Evolutionary conservation across 2,888 invertebrate species (phyloP).

Genomic region (Melanophora roralis): DNA sequence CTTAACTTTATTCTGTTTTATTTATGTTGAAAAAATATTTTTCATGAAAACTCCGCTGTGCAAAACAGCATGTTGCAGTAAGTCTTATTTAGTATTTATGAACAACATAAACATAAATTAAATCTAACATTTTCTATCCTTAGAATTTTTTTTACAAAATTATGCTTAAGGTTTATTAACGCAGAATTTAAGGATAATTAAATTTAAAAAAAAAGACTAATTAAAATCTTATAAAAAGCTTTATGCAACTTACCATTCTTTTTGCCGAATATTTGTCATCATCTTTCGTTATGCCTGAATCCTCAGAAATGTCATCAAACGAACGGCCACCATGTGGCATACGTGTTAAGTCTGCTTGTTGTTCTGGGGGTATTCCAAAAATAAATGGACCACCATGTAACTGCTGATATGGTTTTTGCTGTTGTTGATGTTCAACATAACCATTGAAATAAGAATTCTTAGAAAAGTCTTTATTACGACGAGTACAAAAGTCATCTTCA

Average conservation of each 20-base stretch:
- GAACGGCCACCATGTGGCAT: conserved; percentile 65
- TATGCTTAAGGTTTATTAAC: too few relatives aligned
- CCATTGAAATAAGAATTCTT: conserved; percentile 39
- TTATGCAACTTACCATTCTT: conserved; percentile 47
- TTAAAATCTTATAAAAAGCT: background rate
- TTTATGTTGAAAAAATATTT: too few relatives aligned
- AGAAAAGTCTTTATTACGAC: conserved; percentile 69
- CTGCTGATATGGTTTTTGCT: conserved; percentile 8
- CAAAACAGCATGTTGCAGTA: conserved; percentile 42
- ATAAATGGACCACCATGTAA: conserved; percentile 79
- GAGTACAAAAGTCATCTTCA: conserved; percentile 74
- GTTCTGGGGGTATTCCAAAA: conserved; percentile 79
- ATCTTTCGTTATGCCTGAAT: conserved; percentile 58
- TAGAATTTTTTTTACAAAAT: too few relatives aligned
- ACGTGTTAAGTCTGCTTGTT: conserved; percentile 62
- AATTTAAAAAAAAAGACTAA: background rate
- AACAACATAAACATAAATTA: conserved; percentile 35
- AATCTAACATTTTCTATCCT: too few relatives aligned
- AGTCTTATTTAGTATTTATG: conserved; percentile 27
- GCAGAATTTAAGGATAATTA: too few relatives aligned
- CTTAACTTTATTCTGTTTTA: too few relatives aligned
- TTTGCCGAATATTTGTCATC: conserved; percentile 65
- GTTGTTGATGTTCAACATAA: conserved; percentile 8
- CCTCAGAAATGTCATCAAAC: conserved; percentile 64
- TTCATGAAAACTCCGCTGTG: background rate